Base-by-base conservation (phyloP, 2,113 vertebrate species). In the Proterorhinus semilunaris region DNA sequence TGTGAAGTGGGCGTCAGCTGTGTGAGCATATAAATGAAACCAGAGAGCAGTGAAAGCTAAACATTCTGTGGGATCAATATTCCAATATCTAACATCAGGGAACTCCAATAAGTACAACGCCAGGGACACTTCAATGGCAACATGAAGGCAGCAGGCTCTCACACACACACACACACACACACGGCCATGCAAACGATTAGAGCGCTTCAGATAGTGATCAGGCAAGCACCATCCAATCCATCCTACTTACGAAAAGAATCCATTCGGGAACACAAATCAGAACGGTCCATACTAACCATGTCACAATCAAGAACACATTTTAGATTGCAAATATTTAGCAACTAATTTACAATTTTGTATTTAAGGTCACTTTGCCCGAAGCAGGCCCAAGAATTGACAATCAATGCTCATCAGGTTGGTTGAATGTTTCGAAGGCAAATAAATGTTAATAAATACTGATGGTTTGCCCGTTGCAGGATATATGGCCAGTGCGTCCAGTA, bases 21-120 rank as follows among this genome's bases (percentile, higher is more conserved):
- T 88, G 88, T 90, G 86, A 90, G 90, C 91, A 91, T 90, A 90
- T 89, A 92, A 91, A 92, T 92, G 91, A 92, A 93, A 92, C 89
- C 87, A 84, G 88, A 92, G 89, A 83, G 75, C 89, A 91, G 84
- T 90, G 90, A 91, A 91, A 92, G 90, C 91, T 91, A 92, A 92
- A 92, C 92, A 91, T 91, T 91, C 87, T 82, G 77, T 36, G 0
- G 46, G 85, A 92, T 93, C 91, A 92, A 93, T 93, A 92, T 87
- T 91, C 90, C 91, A 92, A 92, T 93, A 93, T 88, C 89, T 88
- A 88, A 88, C 90, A 91, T 90, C 89, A 91, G 91, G 91, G 87
- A 92, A 88, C 85, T 92, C 91, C 90, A 91, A 92, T 92, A 91
- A 92, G 90, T 91, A 91, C 91, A 91, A 90, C 87, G 87, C 85